Percentiles rank a stretch among this genome's conserved stretches.
Conservation (phyloP, 1,140 invertebrate genomes). For the Achatina immaculata region DNA sequence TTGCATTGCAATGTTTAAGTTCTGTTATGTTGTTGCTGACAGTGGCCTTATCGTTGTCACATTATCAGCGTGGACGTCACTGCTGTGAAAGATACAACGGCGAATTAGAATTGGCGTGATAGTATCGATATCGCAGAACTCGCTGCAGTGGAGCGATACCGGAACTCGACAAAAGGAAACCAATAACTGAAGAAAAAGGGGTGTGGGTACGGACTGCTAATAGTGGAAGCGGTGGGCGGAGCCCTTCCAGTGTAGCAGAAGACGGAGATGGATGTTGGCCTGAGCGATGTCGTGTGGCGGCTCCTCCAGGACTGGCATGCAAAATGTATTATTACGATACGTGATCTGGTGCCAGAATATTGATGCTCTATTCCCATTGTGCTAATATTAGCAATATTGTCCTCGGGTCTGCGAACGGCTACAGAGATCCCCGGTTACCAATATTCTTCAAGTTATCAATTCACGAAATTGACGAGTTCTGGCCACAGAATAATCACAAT, state of each 20-base stretch:
- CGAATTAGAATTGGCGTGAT: too few relatives aligned
- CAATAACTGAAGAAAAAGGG: background rate
- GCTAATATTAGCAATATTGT: conserved; percentile 16
- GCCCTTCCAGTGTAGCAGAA: background rate
- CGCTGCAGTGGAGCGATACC: background rate
- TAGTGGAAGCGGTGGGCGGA: conserved; percentile 5
- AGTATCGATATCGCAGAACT: too few relatives aligned
- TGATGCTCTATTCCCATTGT: conserved; percentile 14
- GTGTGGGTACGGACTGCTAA: background rate
- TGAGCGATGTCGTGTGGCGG: conserved; percentile 16
- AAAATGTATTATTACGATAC: conserved; percentile 26
- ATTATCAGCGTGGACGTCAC: too few relatives aligned
- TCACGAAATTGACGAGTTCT: background rate
- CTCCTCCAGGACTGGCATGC: conserved; percentile 20
- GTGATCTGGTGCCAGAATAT: conserved; percentile 22
- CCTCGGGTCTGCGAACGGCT: background rate
- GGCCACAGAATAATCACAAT: background rate
- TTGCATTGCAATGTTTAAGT: too few relatives aligned
- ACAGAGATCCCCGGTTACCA: background rate
- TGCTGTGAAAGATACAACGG: too few relatives aligned
- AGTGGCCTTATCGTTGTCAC: too few relatives aligned
- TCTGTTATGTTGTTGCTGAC: too few relatives aligned
- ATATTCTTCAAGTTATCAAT: background rate
- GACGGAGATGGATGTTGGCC: conserved; percentile 14
- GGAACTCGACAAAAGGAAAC: background rate